A percentile compares a stretch with the other conserved stretches of the same genome.
Evolutionary conservation across 2,888 invertebrate species (phyloP).

Genomic region (Stenodera caucasica): DNA sequence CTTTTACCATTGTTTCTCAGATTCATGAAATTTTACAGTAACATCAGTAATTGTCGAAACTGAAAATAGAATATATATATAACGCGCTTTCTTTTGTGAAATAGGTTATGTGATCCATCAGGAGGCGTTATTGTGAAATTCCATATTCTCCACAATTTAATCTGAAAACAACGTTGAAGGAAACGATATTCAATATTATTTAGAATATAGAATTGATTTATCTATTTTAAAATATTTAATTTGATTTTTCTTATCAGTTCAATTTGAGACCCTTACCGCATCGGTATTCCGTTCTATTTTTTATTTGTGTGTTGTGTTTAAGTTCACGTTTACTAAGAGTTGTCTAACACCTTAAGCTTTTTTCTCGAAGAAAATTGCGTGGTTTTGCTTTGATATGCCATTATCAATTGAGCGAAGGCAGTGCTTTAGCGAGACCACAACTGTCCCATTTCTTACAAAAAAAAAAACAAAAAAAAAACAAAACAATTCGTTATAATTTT

Average conservation of each 20-base stretch:
- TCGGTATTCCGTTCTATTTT: constrained; percentile 36
- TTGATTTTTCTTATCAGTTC: not conserved
- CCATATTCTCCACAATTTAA: no score
- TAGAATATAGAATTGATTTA: not conserved
- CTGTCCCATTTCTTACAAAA: constrained; percentile 19
- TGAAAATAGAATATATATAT: no score
- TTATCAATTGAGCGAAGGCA: constrained; percentile 46
- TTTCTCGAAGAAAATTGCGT: constrained; percentile 45
- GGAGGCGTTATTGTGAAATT: no score
- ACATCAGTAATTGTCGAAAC: not conserved
- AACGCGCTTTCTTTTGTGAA: no score
- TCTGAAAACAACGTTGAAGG: no score
- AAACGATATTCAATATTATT: no score
- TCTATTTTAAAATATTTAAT: not conserved
- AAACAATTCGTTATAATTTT: constrained; percentile 21
- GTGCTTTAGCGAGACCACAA: constrained; percentile 53
- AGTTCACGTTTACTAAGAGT: constrained; percentile 42
- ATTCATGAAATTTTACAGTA: not conserved
- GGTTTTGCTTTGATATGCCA: constrained; percentile 53
- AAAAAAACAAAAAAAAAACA: not conserved
- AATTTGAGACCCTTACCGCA: constrained; percentile 35
- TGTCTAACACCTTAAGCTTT: constrained; percentile 49
- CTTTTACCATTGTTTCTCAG: not conserved
- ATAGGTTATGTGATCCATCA: no score
- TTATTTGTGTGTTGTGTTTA: constrained; percentile 54